Evolutionary conservation across 2,113 vertebrate genomes (phyloP).

Genomic region (Ptychochromis oligacanthus): DNA sequence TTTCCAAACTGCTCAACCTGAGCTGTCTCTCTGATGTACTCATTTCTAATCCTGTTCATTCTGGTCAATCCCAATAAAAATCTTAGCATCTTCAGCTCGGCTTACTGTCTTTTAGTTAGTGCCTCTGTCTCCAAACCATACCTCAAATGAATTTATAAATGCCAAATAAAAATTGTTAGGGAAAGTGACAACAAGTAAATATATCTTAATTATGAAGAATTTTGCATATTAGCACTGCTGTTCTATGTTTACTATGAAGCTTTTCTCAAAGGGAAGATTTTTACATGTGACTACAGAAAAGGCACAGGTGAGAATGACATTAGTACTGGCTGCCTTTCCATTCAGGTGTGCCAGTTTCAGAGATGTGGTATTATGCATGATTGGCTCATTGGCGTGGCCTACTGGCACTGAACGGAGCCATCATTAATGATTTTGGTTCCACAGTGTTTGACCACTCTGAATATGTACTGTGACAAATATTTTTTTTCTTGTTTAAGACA

Average conservation of each 20-base stretch:
- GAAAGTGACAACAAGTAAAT: neutral
- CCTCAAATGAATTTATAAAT: too few species aligned
- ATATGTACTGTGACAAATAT: neutral
- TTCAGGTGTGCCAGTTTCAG: conserved; percentile 25
- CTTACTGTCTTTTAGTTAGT: too few species aligned
- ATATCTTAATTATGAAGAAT: neutral
- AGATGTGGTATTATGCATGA: neutral
- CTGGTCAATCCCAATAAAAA: too few species aligned
- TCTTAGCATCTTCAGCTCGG: too few species aligned
- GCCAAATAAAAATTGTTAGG: neutral
- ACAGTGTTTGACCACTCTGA: neutral
- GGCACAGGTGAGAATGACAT: conserved; percentile 21
- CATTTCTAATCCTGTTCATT: too few species aligned
- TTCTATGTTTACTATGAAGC: neutral
- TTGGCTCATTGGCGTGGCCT: neutral
- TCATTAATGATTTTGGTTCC: conserved; percentile 8
- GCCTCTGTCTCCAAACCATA: too few species aligned
- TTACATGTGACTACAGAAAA: neutral
- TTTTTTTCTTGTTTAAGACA: neutral
- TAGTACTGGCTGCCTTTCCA: conserved; percentile 17
- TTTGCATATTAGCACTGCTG: neutral
- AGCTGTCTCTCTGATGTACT: too few species aligned
- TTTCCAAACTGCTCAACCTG: too few species aligned
- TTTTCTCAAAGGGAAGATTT: neutral
- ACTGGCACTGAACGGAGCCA: neutral